Percentiles rank a stretch among this genome's conserved stretches.
phyloP scores from a whole-genome alignment of 2,113 vertebrate species.

The Gorsachius goisagi region DNA sequence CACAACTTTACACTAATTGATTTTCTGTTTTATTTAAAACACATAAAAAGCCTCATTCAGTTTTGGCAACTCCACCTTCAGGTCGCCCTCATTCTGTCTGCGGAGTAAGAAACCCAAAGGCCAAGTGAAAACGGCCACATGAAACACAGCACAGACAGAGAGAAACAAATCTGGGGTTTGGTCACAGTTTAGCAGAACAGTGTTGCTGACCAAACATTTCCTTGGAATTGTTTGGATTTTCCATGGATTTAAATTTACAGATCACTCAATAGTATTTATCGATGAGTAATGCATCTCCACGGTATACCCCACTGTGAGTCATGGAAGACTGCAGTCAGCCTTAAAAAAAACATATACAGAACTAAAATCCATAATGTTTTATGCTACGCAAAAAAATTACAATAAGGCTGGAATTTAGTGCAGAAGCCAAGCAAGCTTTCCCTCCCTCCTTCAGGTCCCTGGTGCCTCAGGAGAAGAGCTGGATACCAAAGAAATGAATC shows the following conservation, averaged over 20 bases:
- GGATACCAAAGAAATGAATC: conserved; percentile 63
- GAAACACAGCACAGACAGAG: not conserved
- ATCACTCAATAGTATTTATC: not conserved
- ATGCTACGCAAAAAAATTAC: not conserved
- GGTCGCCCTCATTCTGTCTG: not conserved
- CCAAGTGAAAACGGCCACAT: not conserved
- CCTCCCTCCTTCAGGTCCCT: not conserved
- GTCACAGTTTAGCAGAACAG: not conserved
- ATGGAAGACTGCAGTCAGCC: not conserved
- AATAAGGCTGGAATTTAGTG: not conserved
- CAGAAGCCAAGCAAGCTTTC: not conserved
- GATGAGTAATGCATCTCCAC: not conserved
- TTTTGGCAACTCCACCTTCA: not conserved
- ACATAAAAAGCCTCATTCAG: not conserved
- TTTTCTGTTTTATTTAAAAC: not conserved
- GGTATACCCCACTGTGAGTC: not conserved
- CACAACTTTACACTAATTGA: not conserved
- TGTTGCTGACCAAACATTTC: not conserved
- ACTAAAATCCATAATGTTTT: not conserved
- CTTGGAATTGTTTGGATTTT: not conserved
- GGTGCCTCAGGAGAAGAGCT: conserved; percentile 32
- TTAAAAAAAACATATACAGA: not conserved
- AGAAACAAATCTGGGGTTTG: not conserved
- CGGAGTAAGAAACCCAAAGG: not conserved
- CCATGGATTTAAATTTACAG: not conserved